Percentiles rank a stretch among this genome's conserved stretches.
phyloP scores from a whole-genome alignment of 1,140 invertebrate genomes.

The Danaus plexippus region DNA sequence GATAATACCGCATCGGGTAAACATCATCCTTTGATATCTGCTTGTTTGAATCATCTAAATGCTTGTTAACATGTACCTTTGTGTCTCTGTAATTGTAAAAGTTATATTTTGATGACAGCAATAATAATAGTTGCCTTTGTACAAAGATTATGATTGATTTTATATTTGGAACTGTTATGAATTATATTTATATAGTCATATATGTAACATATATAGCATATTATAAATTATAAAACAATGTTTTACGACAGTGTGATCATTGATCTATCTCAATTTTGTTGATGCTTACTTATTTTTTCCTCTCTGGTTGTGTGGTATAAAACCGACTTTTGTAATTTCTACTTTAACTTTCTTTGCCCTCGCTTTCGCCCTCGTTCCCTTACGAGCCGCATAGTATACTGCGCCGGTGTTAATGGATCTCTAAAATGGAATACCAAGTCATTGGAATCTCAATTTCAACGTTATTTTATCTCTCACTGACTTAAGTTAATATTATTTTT shows the following conservation, averaged over 20 bases:
- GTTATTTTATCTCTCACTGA: background rate
- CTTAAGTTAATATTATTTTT: conserved; percentile 9
- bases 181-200: too few species aligned
- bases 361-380: conserved; percentile 81
- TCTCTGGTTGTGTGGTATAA: conserved; percentile 75
- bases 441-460: too few species aligned
- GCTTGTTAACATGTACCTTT: conserved; percentile 46
- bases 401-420: conserved; percentile 52
- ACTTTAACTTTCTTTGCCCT: conserved; percentile 80
- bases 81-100: conserved; percentile 27
- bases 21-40: conserved; percentile 77
- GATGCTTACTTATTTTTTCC: conserved; percentile 57
- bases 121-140: background rate
- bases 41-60: conserved; percentile 74
- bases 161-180: too few species aligned
- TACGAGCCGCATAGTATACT: conserved; percentile 77
- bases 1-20: conserved; percentile 74
- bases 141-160: background rate
- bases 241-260: too few species aligned
- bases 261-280: too few species aligned
- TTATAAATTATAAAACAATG: too few species aligned
- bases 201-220: too few species aligned
- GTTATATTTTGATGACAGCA: background rate
- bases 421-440: conserved; percentile 28
- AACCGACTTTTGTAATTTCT: conserved; percentile 78